Conservation (phyloP, 2,113 vertebrate species). For the Peucedramus taeniatus region DNA sequence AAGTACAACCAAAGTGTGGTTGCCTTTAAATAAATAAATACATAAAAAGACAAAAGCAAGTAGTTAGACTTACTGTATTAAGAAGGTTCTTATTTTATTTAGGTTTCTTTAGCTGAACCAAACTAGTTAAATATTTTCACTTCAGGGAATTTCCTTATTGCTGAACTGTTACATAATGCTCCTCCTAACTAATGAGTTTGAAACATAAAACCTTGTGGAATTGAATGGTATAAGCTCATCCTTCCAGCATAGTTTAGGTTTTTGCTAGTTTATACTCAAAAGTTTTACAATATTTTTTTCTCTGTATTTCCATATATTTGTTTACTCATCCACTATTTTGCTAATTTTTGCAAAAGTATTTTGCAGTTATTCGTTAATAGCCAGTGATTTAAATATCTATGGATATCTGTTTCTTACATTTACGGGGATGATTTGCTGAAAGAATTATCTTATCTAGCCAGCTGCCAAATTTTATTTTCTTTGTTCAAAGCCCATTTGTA, state of each 20-base stretch:
- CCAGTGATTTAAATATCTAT: background rate
- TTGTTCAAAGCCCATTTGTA: background rate
- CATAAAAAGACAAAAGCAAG: background rate
- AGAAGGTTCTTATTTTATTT: background rate
- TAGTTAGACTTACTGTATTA: background rate
- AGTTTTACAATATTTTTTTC: background rate
- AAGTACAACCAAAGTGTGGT: background rate
- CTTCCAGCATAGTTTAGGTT: background rate
- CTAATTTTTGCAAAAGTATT: background rate
- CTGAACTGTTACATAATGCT: background rate
- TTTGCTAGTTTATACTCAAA: background rate
- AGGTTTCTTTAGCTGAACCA: background rate
- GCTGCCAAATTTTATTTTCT: background rate
- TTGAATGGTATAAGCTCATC: background rate
- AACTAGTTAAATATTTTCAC: background rate
- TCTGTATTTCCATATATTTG: background rate
- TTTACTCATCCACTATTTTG: background rate
- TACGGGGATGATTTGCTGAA: background rate
- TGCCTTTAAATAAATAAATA: background rate
- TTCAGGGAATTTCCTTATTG: background rate
- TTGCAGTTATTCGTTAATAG: background rate
- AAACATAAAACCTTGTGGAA: background rate
- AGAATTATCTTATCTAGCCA: background rate
- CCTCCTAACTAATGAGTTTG: background rate
- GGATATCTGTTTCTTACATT: background rate